Conservation (phyloP, 2,113 vertebrate species). For the Ceyx melanurus region DNA sequence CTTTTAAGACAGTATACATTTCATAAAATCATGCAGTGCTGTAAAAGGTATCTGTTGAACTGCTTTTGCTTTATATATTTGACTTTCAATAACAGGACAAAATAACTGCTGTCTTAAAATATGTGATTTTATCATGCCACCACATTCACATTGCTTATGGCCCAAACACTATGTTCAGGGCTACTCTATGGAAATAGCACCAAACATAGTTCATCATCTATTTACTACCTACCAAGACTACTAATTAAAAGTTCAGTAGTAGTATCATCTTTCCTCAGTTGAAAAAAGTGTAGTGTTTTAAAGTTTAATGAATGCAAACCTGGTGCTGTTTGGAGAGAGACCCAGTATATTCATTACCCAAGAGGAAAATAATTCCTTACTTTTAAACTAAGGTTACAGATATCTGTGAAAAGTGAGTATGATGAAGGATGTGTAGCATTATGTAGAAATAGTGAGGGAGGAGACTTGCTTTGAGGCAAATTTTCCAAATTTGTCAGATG, state of each 20-base stretch:
- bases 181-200: not conserved
- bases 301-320: not conserved
- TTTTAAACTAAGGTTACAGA: not conserved
- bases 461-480: not conserved
- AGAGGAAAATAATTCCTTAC: not conserved
- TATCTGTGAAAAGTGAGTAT: not conserved
- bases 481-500: not conserved
- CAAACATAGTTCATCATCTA: not conserved
- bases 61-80: not conserved
- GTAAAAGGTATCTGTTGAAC: not conserved
- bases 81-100: not conserved
- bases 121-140: not conserved
- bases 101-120: not conserved
- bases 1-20: not conserved
- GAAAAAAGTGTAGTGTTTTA: not conserved
- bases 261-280: not conserved
- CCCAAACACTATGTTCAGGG: not conserved
- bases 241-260: not conserved
- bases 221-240: not conserved
- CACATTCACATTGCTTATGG: not conserved
- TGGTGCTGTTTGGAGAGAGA: not conserved
- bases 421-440: not conserved
- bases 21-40: not conserved
- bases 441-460: not conserved
- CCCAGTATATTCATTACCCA: not conserved